Evolutionary conservation across 2,797 vertebrate species (phyloP).

Genomic region (Gephyroberyx darwinii): DNA sequence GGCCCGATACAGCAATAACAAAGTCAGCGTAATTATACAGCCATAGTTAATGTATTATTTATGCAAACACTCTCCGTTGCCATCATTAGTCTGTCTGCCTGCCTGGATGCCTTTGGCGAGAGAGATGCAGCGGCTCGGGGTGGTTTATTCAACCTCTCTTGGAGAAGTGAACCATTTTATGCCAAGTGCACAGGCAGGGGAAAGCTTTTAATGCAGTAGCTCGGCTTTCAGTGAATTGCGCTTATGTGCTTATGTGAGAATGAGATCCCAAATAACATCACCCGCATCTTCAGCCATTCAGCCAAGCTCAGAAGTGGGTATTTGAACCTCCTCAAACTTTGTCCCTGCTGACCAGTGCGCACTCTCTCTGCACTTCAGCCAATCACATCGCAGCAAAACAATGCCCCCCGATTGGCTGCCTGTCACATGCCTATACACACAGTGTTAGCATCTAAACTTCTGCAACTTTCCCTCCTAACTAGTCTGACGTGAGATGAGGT

Average conservation of each 20-base stretch:
- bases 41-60: slow-evolving; percentile 57
- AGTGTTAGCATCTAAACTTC: no score
- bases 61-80: slow-evolving; percentile 30
- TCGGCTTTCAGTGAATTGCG: slow-evolving; percentile 41
- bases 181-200: slow-evolving; percentile 18
- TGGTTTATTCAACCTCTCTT: not conserved
- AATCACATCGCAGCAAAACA: no score
- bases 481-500: no score
- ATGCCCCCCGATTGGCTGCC: no score
- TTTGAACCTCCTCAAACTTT: no score
- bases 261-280: not conserved
- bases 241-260: not conserved
- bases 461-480: no score
- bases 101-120: not conserved
- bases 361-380: no score
- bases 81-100: slow-evolving; percentile 36
- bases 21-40: slow-evolving; percentile 48
- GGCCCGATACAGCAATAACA: slow-evolving; percentile 38
- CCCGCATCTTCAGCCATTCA: not conserved
- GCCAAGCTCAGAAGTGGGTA: no score
- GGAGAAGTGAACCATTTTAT: slow-evolving; percentile 67
- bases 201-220: not conserved
- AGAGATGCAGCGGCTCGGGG: not conserved
- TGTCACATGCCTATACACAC: no score
- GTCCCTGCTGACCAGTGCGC: no score